Evolutionary conservation across 92 coral and sea anemone species (phyloP), one percentile per base, ranked within the genome.

Genomic region (Porites rus): DNA sequence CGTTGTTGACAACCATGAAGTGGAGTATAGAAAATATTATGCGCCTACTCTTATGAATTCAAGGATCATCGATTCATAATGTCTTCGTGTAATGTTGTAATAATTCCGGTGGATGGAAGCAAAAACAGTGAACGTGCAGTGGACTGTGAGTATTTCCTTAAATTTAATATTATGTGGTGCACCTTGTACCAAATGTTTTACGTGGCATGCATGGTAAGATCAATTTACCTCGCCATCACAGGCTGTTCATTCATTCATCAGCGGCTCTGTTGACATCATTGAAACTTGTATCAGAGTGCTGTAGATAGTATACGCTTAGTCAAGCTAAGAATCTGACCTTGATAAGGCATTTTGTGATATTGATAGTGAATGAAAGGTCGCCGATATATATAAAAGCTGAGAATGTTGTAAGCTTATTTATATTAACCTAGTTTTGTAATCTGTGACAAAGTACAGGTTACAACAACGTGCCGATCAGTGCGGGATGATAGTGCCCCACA

Each of bases 51-150:
- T 78, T 68, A 2, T 62, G 18, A 51, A 22, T 21, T 25, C 28
- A 69, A 69, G 51, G 9, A 54, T 69, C n/a, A 69, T 18, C 56
- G 14, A 16, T 63, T 20, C 31, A 43, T 46, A 51, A 83, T 83
- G 87, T 62, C 76, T 50, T 75, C 90, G 51, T 83, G 86, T 9
- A 89, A 89, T 85, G 91, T 85, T 13, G 77, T 92, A 54, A 61
- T 86, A 10, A 89, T 92, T 46, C 93, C 95, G 9, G 91, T 92
- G 51, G 95, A 92, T 77, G 95, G 95, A 59, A 92, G 95, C 72
- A 78, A 81, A 79, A 89, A 92, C 84, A 92, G 95, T 72, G 95
- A 85, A 12, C 85, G 93, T 12, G 93, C 95, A 51, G 87, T 92
- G 17, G 65, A 88, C 64, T 92, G 94, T 92, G 62, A 88, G 94